Base-by-base conservation (phyloP, 2,113 vertebrate genomes). In the Tichodroma muraria region DNA sequence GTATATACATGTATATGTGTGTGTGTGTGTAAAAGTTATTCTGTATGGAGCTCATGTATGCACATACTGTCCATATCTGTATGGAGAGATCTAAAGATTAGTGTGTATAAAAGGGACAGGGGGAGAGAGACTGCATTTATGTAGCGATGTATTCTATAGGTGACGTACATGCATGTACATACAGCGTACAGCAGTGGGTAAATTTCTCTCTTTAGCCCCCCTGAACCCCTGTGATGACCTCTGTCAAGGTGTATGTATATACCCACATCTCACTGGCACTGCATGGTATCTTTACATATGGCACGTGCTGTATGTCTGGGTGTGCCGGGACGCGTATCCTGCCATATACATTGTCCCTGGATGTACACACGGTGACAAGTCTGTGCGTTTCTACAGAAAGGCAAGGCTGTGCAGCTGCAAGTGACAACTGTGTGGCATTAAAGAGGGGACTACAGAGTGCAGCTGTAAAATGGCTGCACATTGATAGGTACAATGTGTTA, bases 331-430 rank as follows among this genome's bases (percentile, higher is more conserved):
- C n/a, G n/a, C n/a, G n/a, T 23, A 33, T 38, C 53, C 44, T 4
- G 8, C 5, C 11, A 13, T 0, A 6, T 5, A 28, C 53, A 23
- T 0, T 77, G 53, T 31, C 37, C 5, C 0, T n/a, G 38, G 11
- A 2, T 13, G 15, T 9, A 10, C 40, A 45, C 38, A 45, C 1
- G 1, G 38, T 24, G 56, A 12, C 38, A 20, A 9, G 17, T 20
- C 13, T 17, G 2, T 57, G 61, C 37, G 31, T 25, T 42, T 11
- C 12, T 11, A 27, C 33, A 44, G 22, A 37, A 35, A n/a, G 44
- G 45, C 8, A 22, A 13, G 27, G 35, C 70, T 57, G 50, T 52
- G 31, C 52, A 25, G 15, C 20, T 57, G 20, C 37, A 17, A 9
- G 23, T 56, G 20, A 10, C 21, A 38, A 4, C 1, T 16, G 47